Evolutionary conservation across 2,797 vertebrate species (phyloP), one percentile per base, ranked within the genome.

Genomic region (Pyrocephalus nanus): DNA sequence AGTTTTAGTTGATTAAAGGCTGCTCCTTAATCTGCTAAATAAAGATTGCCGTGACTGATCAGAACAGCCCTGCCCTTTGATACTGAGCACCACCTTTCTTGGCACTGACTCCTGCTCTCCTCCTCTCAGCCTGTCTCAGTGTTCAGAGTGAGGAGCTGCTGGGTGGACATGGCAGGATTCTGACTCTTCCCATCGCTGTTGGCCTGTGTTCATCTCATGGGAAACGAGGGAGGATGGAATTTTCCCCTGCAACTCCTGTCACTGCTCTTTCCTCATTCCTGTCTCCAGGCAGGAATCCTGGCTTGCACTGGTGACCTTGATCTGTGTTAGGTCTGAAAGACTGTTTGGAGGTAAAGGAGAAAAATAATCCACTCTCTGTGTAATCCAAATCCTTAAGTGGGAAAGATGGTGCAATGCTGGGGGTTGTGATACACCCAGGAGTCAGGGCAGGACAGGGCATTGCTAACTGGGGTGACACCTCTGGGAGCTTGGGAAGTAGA

Each of bases 111-210:
- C 12, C 61, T 32, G 15, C 26, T 85, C 42, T 80, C 2, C 21
- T 79, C 40, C 29, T 71, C 40, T 34, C 48, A 13, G 38, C 11
- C 1, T 27, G 6, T 53, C 34, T 86, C 58, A 9, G 12, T 34
- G 9, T 34, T 82, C 4, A 11, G 23, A 51, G 20, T 2, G 40
- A 48, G 45, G 43, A 67, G 54, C 57, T 84, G 50, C 32, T 16
- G 7, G 27, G 17, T 34, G 5, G 32, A 55, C 55, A 23, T 8
- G 9, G 48, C 66, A 20, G 23, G 25, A 66, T 66, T 16, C 36
- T 45, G 69, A 3, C 50, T 7, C 0, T 18, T 10, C 12, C 47
- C 60, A 2, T 23, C 0, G 1, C 3, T 84, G 64, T 29, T 47
- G 6, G 42, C 9, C 2, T 23, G 26, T 42, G 8, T 55, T 60